These are phyloP conservation scores for Drosophila repleta DNA, from an alignment of 1,140 invertebrate genomes.

Conservation along the genomic window DNA sequence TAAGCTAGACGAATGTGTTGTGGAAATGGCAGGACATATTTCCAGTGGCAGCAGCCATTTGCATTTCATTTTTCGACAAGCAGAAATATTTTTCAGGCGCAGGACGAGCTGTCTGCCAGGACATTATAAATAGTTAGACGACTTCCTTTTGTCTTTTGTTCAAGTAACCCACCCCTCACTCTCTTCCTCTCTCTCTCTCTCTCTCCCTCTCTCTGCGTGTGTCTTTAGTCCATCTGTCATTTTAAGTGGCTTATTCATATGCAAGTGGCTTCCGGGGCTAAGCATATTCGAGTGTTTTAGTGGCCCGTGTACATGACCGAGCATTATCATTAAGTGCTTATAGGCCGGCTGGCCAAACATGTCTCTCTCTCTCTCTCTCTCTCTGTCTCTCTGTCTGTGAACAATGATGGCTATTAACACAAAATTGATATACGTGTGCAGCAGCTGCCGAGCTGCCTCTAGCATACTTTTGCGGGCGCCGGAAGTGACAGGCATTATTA, in stretches of 20 bases:
- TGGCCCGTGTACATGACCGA: constrained; percentile 79
- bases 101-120: constrained; percentile 36
- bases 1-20: constrained; percentile 48
- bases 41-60: constrained; percentile 67
- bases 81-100: constrained; percentile 60
- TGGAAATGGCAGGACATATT: constrained; percentile 63
- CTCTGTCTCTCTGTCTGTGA: constrained; percentile 23
- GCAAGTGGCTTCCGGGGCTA: constrained; percentile 82
- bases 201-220: neutral
- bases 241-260: constrained; percentile 83
- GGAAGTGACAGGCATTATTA: constrained; percentile 56
- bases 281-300: constrained; percentile 82
- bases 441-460: neutral
- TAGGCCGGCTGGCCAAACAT: constrained; percentile 50
- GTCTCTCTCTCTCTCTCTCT: constrained; percentile 9
- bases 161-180: constrained; percentile 13
- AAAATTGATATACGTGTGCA: constrained; percentile 69
- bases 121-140: constrained; percentile 72
- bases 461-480: constrained; percentile 46
- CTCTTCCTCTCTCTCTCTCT: constrained; percentile 2
- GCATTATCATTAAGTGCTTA: constrained; percentile 83
- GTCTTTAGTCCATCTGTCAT: constrained; percentile 71
- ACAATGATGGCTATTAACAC: constrained; percentile 81
- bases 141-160: constrained; percentile 75
- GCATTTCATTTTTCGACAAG: constrained; percentile 79